These are phyloP conservation scores for Brachyopa scutellaris DNA, from an alignment of 2,888 invertebrate species.

Conservation along the genomic window DNA sequence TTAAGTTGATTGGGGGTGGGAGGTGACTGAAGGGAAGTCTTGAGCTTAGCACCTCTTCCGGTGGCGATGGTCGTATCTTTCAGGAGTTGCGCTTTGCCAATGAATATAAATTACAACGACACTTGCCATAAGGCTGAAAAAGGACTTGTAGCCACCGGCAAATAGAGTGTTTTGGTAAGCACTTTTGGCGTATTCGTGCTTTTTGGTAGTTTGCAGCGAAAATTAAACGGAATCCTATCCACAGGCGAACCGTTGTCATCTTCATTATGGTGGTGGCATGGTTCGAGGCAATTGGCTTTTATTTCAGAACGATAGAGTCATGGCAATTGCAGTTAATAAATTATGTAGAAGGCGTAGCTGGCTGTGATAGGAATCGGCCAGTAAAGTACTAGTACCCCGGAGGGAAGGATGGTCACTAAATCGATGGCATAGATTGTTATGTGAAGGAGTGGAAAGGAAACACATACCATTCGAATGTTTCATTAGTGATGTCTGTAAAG, in stretches of 20 bases:
- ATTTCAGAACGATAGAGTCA: background rate
- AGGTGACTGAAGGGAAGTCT: background rate
- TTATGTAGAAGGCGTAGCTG: conserved; percentile 59
- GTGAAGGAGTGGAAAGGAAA: background rate
- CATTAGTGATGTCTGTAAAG: conserved; percentile 15
- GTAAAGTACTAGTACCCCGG: too few relatives aligned
- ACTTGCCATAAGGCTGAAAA: conserved; percentile 19
- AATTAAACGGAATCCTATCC: conserved; percentile 37
- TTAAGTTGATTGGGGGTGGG: background rate
- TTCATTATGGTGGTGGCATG: background rate
- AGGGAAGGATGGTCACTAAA: conserved; percentile 34
- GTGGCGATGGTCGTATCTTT: conserved; percentile 8
- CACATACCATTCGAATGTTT: conserved; percentile 26
- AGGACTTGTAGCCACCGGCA: conserved; percentile 4
- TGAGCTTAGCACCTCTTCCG: conserved; percentile 44
- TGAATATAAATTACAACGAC: conserved; percentile 47
- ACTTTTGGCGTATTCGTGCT: conserved; percentile 52
- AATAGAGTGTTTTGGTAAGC: conserved; percentile 9
- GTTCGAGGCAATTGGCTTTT: conserved; percentile 27
- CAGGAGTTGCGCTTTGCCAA: conserved; percentile 45
- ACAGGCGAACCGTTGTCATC: conserved; percentile 10
- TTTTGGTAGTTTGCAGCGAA: conserved; percentile 41
- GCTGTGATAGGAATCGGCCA: conserved; percentile 29
- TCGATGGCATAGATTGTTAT: conserved; percentile 57
- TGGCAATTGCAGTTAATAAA: conserved; percentile 60